A percentile compares a stretch with the other conserved stretches of the same genome.
These are phyloP conservation scores for Esox lucius DNA, from an alignment of 2,797 vertebrate species.

Conservation along the genomic window DNA sequence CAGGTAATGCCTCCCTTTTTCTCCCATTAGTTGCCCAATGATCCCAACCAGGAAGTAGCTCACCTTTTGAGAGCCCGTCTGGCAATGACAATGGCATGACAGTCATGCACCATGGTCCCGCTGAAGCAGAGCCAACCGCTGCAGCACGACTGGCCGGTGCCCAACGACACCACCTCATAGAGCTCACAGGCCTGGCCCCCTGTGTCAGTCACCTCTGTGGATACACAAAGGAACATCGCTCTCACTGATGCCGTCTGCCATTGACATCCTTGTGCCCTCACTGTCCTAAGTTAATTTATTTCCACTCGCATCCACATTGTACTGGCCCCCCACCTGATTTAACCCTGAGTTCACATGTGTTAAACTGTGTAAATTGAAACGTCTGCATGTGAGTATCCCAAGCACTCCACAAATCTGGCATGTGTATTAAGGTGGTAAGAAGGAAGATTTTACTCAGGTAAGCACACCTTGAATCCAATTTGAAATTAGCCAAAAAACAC, in stretches of 20 bases:
- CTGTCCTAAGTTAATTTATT: too few relatives aligned
- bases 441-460: too few relatives aligned
- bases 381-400: too few relatives aligned
- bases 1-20: not conserved
- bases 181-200: constrained; percentile 41
- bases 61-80: constrained; percentile 76
- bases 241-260: not conserved
- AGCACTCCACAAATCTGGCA: too few relatives aligned
- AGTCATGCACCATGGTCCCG: constrained; percentile 75
- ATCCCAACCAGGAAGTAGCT: not conserved
- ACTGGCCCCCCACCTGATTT: too few relatives aligned
- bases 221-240: constrained; percentile 4
- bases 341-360: too few relatives aligned
- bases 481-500: too few relatives aligned
- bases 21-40: not conserved
- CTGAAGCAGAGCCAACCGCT: constrained; percentile 67
- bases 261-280: too few relatives aligned
- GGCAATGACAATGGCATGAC: constrained; percentile 72
- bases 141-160: constrained; percentile 66
- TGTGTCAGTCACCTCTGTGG: constrained; percentile 55
- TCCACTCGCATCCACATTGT: too few relatives aligned
- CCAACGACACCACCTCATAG: constrained; percentile 74
- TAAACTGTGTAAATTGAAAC: too few relatives aligned
- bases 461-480: too few relatives aligned
- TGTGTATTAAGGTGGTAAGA: too few relatives aligned